Evolutionary conservation across 2,113 vertebrate genomes (phyloP).

Genomic region (Baryphthengus martii): DNA sequence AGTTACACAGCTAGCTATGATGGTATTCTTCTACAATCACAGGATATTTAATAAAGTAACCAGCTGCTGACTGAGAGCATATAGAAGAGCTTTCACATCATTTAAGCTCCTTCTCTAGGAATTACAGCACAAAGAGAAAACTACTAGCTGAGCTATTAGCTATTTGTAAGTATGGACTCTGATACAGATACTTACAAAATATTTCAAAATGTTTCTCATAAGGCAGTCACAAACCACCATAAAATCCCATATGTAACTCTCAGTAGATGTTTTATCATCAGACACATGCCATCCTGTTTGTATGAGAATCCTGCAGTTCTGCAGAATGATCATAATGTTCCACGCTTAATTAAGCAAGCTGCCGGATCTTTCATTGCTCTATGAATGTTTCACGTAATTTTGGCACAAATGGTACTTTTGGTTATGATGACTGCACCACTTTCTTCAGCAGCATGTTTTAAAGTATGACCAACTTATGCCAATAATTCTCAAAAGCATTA

Average conservation of each 20-base stretch:
- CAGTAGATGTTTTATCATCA: background rate
- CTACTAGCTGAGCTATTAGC: background rate
- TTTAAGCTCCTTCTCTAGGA: background rate
- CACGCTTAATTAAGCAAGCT: slow-evolving; percentile 8
- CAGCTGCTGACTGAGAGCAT: background rate
- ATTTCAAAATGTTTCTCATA: background rate
- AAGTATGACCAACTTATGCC: background rate
- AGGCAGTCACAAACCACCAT: background rate
- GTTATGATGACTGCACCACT: background rate
- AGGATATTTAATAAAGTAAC: background rate
- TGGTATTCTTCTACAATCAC: background rate
- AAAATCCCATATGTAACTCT: background rate
- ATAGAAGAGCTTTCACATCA: background rate
- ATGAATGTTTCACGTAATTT: background rate
- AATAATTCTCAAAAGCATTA: background rate
- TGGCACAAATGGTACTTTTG: background rate
- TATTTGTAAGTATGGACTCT: background rate
- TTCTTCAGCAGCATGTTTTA: background rate
- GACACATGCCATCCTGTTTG: background rate
- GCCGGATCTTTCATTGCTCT: background rate
- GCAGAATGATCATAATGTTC: background rate
- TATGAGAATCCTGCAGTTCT: background rate
- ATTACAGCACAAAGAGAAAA: background rate
- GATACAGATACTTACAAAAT: accelerated
- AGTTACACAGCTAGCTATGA: background rate